Conservation (phyloP, 1,140 invertebrate species). For the Drosophila melanica region DNA sequence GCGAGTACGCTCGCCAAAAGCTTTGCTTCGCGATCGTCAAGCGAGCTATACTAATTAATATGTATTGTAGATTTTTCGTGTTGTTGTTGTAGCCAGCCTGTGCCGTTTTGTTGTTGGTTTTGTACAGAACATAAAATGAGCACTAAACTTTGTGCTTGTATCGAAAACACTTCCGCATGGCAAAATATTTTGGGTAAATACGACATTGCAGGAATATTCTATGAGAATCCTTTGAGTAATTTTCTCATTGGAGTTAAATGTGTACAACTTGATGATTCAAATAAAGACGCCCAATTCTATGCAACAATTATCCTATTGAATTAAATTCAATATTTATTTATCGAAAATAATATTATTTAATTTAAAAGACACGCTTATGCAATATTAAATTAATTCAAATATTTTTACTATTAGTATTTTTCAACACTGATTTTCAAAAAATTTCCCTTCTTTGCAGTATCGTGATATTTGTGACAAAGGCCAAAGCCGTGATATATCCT, state of each 20-base stretch:
- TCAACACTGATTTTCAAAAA: background rate
- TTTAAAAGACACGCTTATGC: too few relatives aligned
- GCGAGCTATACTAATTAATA: slow-evolving; percentile 20
- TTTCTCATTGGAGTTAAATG: too few relatives aligned
- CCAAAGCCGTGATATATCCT: slow-evolving; percentile 84
- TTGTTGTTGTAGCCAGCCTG: too few relatives aligned
- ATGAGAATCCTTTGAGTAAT: too few relatives aligned
- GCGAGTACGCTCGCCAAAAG: slow-evolving; percentile 5
- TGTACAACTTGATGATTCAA: too few relatives aligned
- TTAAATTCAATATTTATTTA: too few relatives aligned
- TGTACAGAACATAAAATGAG: slow-evolving; percentile 11
- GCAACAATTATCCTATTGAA: too few relatives aligned
- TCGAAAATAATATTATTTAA: too few relatives aligned
- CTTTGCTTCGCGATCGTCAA: slow-evolving; percentile 10
- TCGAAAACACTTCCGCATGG: slow-evolving; percentile 25
- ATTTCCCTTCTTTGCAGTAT: slow-evolving; percentile 63
- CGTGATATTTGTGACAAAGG: slow-evolving; percentile 84
- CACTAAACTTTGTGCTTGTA: background rate
- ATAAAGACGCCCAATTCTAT: too few relatives aligned
- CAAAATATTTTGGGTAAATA: slow-evolving; percentile 14
- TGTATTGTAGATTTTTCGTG: background rate
- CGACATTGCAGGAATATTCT: too few relatives aligned
- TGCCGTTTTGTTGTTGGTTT: background rate
- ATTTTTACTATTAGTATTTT: background rate
- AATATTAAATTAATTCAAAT: background rate